Conservation (phyloP, 1,140 invertebrate species). For the Drosophila pseudoobscura region DNA sequence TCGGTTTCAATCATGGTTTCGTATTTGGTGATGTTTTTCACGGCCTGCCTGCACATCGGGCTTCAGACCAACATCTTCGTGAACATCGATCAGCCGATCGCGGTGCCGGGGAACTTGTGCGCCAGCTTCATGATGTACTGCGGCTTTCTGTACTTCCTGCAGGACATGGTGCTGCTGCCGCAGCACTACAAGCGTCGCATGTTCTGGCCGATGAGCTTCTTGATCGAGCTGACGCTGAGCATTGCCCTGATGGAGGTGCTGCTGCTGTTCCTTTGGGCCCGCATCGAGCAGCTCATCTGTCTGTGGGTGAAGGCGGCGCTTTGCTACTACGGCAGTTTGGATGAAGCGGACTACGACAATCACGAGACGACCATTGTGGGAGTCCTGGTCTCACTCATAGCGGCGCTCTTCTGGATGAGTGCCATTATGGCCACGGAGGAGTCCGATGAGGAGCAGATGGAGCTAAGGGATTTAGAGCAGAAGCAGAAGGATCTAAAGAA, state of each 20-base stretch:
- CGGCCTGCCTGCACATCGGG: constrained; percentile 30
- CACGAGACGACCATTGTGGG: constrained; percentile 29
- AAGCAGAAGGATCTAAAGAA: neutral
- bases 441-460: neutral
- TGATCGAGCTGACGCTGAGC: constrained; percentile 37
- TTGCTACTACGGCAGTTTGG: constrained; percentile 5
- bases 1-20: neutral
- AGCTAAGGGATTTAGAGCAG: neutral
- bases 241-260: constrained; percentile 45
- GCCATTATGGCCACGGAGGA: constrained; percentile 32
- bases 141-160: constrained; percentile 36
- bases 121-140: constrained; percentile 42
- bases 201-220: constrained; percentile 19
- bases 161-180: constrained; percentile 35
- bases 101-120: constrained; percentile 15
- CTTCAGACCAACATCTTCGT: constrained; percentile 32
- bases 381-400: constrained; percentile 22
- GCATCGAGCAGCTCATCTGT: constrained; percentile 20
- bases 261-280: constrained; percentile 31
- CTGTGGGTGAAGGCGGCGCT: neutral
- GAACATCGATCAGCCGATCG: constrained; percentile 12
- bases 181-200: constrained; percentile 22
- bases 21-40: constrained; percentile 21
- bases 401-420: constrained; percentile 32
- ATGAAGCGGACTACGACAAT: neutral